Percentiles rank a stretch among this genome's conserved stretches.
Conservation (phyloP, 2,113 vertebrate species). For the Grammomys surdaster region DNA sequence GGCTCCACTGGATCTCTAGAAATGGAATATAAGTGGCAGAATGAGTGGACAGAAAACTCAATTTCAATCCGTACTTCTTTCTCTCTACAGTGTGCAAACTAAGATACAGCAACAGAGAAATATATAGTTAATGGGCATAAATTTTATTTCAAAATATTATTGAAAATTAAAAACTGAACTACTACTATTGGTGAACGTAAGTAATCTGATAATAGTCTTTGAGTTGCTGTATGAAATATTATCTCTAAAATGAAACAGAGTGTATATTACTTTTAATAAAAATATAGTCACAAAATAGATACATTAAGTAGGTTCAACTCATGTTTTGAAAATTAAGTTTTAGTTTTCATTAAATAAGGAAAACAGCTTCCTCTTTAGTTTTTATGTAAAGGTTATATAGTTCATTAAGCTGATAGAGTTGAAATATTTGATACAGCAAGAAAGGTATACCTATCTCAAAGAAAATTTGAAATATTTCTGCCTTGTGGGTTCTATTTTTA, state of each 20-base stretch:
- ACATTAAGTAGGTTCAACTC: constrained; percentile 76
- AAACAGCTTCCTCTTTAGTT: constrained; percentile 65
- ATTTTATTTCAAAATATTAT: constrained; percentile 75
- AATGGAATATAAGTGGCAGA: constrained; percentile 77
- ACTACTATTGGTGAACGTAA: constrained; percentile 60
- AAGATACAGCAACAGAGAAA: constrained; percentile 56
- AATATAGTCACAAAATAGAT: constrained; percentile 70
- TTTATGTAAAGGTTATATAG: background rate
- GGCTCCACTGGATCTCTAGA: constrained; percentile 66
- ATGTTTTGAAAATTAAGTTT: constrained; percentile 65
- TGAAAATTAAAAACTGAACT: constrained; percentile 69
- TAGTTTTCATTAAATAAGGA: constrained; percentile 41
- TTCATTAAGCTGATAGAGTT: constrained; percentile 56
- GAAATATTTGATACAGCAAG: constrained; percentile 51
- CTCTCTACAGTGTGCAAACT: constrained; percentile 65
- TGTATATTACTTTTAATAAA: constrained; percentile 77
- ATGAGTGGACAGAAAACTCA: constrained; percentile 78
- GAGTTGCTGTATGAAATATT: constrained; percentile 55
- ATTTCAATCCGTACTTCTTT: constrained; percentile 56
- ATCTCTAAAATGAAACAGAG: constrained; percentile 78
- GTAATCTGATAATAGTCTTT: constrained; percentile 22
- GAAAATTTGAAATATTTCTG: constrained; percentile 41
- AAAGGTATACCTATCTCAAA: constrained; percentile 41
- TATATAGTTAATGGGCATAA: constrained; percentile 68
- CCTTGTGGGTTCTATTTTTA: background rate